These are phyloP conservation scores for Spodoptera litura DNA, from an alignment of 1,140 invertebrate genomes.

Conservation along the genomic window DNA sequence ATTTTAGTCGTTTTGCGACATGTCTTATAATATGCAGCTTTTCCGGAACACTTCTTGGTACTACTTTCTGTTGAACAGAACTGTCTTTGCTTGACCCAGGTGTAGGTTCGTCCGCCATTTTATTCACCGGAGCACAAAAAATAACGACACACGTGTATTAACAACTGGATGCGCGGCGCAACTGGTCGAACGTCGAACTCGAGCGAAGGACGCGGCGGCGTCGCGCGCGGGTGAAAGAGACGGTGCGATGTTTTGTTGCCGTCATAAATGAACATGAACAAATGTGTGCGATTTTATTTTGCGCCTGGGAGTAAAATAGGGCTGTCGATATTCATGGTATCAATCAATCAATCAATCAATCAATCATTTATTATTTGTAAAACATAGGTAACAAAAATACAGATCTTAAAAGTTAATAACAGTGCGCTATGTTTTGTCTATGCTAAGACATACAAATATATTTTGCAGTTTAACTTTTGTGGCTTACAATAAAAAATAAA, in stretches of 20 bases:
- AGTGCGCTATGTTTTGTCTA: no score
- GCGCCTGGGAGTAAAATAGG: neutral
- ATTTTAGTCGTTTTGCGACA: neutral
- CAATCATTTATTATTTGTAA: no score
- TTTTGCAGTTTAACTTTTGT: no score
- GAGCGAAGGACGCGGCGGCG: neutral
- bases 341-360: no score
- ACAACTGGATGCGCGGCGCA: neutral
- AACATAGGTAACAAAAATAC: no score
- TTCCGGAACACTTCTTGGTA: neutral
- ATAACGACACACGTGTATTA: neutral
- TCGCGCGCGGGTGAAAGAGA: conserved; percentile 5
- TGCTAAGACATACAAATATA: no score
- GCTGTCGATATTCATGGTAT: neutral
- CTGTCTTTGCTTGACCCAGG: neutral
- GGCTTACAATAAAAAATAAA: no score
- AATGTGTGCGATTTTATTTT: neutral
- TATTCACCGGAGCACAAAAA: neutral
- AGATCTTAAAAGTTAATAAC: no score
- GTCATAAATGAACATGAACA: neutral
- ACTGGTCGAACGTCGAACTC: neutral
- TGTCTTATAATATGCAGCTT: neutral
- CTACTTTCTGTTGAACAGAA: no score
- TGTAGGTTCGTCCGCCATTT: neutral
- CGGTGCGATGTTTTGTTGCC: neutral